These are phyloP conservation scores for Pseudomugil tenellus DNA, from an alignment of 2,797 vertebrate genomes.

Conservation along the genomic window DNA sequence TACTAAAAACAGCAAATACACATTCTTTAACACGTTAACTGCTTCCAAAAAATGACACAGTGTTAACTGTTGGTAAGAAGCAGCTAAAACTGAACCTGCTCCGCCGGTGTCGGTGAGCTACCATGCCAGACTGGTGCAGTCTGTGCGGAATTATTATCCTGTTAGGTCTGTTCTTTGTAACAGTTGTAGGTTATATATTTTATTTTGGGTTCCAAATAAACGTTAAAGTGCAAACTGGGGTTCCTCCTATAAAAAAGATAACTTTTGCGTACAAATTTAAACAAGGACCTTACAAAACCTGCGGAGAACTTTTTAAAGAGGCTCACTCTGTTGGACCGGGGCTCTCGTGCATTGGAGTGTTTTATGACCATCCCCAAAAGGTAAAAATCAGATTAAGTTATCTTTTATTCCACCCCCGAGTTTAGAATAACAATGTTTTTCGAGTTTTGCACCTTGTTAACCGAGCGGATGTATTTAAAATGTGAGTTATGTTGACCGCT, in stretches of 20 bases:
- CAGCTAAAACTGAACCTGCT: background rate
- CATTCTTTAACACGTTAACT: background rate
- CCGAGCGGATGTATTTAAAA: background rate
- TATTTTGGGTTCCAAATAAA: conserved; percentile 88
- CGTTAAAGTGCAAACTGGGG: conserved; percentile 87
- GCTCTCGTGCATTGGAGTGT: conserved; percentile 85
- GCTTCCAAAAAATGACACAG: background rate
- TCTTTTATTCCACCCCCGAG: background rate
- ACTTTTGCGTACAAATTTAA: conserved; percentile 92
- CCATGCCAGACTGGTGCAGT: conserved; percentile 86
- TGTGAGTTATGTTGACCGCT: conserved; percentile 26
- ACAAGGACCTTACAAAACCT: conserved; percentile 84
- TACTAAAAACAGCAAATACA: background rate
- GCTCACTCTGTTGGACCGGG: conserved; percentile 87
- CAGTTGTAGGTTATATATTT: conserved; percentile 79
- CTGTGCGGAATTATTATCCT: conserved; percentile 80
- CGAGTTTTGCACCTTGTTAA: fast-evolving
- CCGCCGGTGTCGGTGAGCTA: conserved; percentile 1
- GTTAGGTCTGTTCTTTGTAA: conserved; percentile 75
- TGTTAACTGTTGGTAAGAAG: background rate
- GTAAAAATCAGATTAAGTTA: conserved; percentile 47
- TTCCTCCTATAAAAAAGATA: conserved; percentile 86
- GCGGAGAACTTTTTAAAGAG: conserved; percentile 86
- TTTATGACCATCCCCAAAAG: conserved; percentile 87
- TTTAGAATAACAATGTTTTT: background rate